Conservation (phyloP, 2,113 vertebrate species). For the Indicator indicator region DNA sequence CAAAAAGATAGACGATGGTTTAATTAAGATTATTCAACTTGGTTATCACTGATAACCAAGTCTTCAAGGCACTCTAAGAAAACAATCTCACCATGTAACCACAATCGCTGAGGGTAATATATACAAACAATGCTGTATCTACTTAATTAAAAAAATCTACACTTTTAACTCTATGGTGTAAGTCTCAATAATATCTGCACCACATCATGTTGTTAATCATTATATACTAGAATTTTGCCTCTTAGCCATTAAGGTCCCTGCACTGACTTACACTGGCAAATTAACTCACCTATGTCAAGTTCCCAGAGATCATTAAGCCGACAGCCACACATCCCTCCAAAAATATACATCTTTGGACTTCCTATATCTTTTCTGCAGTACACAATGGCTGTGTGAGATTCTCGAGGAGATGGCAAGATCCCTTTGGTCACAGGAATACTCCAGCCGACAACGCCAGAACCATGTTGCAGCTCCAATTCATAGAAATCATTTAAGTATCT, state of each 20-base stretch:
- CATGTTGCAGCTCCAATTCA: constrained; percentile 91
- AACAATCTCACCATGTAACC: not conserved
- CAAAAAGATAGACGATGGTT: not conserved
- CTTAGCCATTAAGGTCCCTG: not conserved
- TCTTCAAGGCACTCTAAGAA: not conserved
- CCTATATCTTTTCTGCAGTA: constrained; percentile 81
- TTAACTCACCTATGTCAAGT: constrained; percentile 89
- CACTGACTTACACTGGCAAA: not conserved
- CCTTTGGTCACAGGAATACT: constrained; percentile 90
- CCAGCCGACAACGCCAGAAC: constrained; percentile 92
- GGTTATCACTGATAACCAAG: not conserved
- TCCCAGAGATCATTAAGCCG: constrained; percentile 94
- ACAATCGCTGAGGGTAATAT: not conserved
- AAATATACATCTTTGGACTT: constrained; percentile 91
- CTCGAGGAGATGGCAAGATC: constrained; percentile 85
- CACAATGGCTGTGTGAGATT: constrained; percentile 90
- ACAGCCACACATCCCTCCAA: constrained; percentile 93
- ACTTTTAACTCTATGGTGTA: not conserved
- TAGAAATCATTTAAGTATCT: constrained; percentile 96
- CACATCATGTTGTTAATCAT: not conserved
- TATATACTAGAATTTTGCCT: not conserved
- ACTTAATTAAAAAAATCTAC: not conserved
- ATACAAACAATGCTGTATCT: not conserved
- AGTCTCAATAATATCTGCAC: not conserved
- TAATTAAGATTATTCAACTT: not conserved